phyloP scores from a whole-genome alignment of 2,113 vertebrate species.

The Pluvialis apricaria region DNA sequence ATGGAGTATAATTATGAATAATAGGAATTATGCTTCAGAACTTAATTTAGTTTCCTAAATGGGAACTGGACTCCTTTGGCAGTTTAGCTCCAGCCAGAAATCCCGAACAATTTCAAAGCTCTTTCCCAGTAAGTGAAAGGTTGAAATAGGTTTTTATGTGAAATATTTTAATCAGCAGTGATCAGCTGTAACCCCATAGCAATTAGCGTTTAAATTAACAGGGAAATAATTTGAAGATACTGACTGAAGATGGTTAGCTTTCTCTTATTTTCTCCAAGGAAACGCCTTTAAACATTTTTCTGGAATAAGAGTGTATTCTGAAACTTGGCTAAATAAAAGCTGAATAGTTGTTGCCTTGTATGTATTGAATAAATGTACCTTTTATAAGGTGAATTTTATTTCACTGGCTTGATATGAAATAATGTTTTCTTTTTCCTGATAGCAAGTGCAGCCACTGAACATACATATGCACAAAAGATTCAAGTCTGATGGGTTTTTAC shows the following conservation, averaged over 20 bases:
- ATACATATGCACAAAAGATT: not conserved
- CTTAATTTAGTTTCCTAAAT: not conserved
- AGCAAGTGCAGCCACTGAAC: not conserved
- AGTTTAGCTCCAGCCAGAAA: not conserved
- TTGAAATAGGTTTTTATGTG: not conserved
- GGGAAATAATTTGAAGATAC: not conserved
- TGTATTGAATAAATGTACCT: not conserved
- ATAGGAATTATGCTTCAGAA: not conserved
- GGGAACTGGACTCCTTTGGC: not conserved
- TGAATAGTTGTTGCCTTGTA: not conserved
- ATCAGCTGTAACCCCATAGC: not conserved
- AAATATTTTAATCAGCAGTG: not conserved
- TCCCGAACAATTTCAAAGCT: not conserved
- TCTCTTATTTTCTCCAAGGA: not conserved
- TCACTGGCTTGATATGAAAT: not conserved
- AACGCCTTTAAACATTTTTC: not conserved
- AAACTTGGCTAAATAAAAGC: not conserved
- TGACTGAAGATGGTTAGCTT: not conserved
- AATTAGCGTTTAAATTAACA: not conserved
- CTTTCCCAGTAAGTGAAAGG: not conserved
- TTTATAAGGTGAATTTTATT: not conserved
- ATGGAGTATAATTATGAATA: not conserved
- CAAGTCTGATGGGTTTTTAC: not conserved
- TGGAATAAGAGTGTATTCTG: not conserved
- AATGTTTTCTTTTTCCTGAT: not conserved